phyloP scores from a whole-genome alignment of 2,113 vertebrate genomes.

The Cololabis saira region DNA sequence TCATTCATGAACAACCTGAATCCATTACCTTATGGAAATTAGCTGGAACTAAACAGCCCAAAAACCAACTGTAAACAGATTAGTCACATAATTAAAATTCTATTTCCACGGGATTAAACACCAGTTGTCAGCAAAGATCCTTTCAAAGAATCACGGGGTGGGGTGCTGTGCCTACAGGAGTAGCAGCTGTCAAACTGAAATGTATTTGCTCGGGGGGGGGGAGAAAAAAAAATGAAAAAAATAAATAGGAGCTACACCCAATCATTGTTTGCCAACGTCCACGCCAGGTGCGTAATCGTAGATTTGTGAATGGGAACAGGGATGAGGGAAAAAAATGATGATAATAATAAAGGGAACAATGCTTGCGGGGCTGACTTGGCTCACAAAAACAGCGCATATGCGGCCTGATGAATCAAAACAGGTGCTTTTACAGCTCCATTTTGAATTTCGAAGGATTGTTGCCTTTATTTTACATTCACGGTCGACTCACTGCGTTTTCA shows the following conservation, averaged over 20 bases:
- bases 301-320: constrained; percentile 58
- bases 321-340: not conserved
- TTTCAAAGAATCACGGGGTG: constrained; percentile 68
- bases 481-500: not conserved
- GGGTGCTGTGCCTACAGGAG: constrained; percentile 65
- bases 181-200: constrained; percentile 70
- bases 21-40: constrained; percentile 43
- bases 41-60: constrained; percentile 33
- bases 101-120: constrained; percentile 64
- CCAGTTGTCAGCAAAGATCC: constrained; percentile 64
- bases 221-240: not conserved
- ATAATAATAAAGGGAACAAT: constrained; percentile 17
- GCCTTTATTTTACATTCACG: constrained; percentile 33
- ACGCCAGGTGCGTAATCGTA: constrained; percentile 21
- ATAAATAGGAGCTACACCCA: not conserved
- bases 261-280: not conserved
- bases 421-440: constrained; percentile 80
- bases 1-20: constrained; percentile 44
- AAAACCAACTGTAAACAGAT: constrained; percentile 56
- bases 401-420: constrained; percentile 78
- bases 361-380: constrained; percentile 23
- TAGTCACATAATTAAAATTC: constrained; percentile 62
- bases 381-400: constrained; percentile 50
- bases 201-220: constrained; percentile 16
- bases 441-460: constrained; percentile 71